These are phyloP conservation scores for Nycticryphes semicollaris DNA, from an alignment of 2,113 vertebrate species.

Conservation along the genomic window DNA sequence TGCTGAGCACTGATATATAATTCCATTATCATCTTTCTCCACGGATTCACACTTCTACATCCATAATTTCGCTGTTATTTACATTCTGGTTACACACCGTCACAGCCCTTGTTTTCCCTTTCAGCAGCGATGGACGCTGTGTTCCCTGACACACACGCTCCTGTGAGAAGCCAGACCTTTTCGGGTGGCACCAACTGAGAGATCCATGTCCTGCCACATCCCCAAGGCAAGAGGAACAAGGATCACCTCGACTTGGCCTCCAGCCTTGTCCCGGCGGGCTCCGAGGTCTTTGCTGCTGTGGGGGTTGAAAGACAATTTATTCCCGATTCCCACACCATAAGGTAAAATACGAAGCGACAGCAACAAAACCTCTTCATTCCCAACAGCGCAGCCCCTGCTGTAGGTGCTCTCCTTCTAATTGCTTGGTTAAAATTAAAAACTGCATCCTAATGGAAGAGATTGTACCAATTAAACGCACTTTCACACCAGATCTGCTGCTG, in stretches of 20 bases:
- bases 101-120: neutral
- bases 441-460: neutral
- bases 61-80: neutral
- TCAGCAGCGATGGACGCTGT: neutral
- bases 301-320: neutral
- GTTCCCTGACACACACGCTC: neutral
- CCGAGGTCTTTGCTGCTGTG: neutral
- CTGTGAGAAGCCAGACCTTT: neutral
- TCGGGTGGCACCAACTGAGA: neutral
- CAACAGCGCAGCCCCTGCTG: neutral
- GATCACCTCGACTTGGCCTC: neutral
- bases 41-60: neutral
- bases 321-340: neutral
- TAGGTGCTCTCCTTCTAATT: neutral
- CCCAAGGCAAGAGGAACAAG: neutral
- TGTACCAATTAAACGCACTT: neutral
- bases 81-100: neutral
- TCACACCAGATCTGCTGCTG: neutral
- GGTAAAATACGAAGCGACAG: rapidly evolving
- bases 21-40: neutral
- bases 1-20: neutral
- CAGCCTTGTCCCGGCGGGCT: neutral
- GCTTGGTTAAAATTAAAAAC: neutral
- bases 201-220: neutral
- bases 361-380: neutral